Base-by-base conservation (phyloP, 2,113 vertebrate species). In the Silurus glanis region DNA sequence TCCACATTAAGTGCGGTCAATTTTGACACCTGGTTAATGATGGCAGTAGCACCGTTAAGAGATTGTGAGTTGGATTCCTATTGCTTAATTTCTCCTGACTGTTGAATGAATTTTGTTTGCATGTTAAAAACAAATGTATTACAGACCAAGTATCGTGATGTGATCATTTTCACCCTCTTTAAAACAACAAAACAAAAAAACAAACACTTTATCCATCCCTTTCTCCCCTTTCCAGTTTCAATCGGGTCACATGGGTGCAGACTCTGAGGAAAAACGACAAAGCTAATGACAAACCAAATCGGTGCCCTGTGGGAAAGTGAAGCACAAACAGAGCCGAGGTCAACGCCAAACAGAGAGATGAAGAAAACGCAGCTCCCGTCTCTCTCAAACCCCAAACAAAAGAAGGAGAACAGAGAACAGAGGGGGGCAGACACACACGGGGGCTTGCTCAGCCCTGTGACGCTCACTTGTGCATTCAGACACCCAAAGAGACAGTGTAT, bases 221-320 rank as follows among this genome's bases (percentile, higher is more conserved):
- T 37, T 47, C 23, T 5, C 37, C 58, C 80, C 7, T 66, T 67
- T 80, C 21, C 25, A 55, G 55, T 80, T 83, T 59, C 66, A 23
- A 10, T 25, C 45, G 71, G 25, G n/a, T 84, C 66, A 85, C 21
- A 53, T 71, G 62, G 16, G 21, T 47, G 91, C 89, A 90, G 92
- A 92, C 92, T 6, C 49, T 2, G 81, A 19, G 59, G 59, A 53
- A 94, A 91, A 95, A 95, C 28, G 82, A 94, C 95, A 95, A 96
- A 95, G 94, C 92, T 94, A 93, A 93, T 94, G 93, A 94, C 93
- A 94, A 96, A 95, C 94, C 74, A 94, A 88, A 94, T 93, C 88
- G 87, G 91, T 90, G 95, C 95, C 95, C 95, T 94, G 93, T 88
- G 93, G 93, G 92, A 93, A 95, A 95, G 94, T 88, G 88, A 90